Base-by-base conservation (phyloP, 2,888 invertebrate genomes). In the Mycalesis mineus region DNA sequence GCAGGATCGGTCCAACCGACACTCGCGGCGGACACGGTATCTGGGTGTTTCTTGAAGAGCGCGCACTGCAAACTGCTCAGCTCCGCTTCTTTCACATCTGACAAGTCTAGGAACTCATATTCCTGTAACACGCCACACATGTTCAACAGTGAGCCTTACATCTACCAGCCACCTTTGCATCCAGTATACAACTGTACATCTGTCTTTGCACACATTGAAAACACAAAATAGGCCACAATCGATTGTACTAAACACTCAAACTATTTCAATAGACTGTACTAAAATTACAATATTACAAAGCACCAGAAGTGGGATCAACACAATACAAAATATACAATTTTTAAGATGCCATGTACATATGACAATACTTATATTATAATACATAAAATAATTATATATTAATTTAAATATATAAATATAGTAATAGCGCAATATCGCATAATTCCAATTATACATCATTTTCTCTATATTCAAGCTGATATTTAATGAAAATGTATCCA, bases 91-190 rank as follows among this genome's bases (percentile, higher is more conserved):
- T 92, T 93, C 78, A 94, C 92, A 85, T 92, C 93, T 80, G 91
- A 92, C 75, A 94, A 91, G 91, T 94, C 94, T 87, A 95, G 91
- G 91, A 94, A 95, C 88, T 94, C 92, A 89, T 92, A 91, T 82
- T 91, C 91, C 91, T 92, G 87, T 74, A 91, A 89, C 77, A 88
- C 69, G 77, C 69, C 81, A 81, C 74, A 63, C 8, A 65, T 59
- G 75, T 73, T 75, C 77, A 70, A 62, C 63, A 62, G 52, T 61
- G 58, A 33, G 14, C 29, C 55, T 55, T 61, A 58, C 5, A 52
- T 14, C 52, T 58, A 59, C 64, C 60, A 57, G 57, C 28, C 58
- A 61, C 62, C 58, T 61, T 63, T 64, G 68, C 59, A 59, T 49
- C 17, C 49, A 51, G 11, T 44, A 13, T 15, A 44, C 14, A 40